phyloP scores from a whole-genome alignment of 2,797 vertebrate species.

The Cottoperca gobio region DNA sequence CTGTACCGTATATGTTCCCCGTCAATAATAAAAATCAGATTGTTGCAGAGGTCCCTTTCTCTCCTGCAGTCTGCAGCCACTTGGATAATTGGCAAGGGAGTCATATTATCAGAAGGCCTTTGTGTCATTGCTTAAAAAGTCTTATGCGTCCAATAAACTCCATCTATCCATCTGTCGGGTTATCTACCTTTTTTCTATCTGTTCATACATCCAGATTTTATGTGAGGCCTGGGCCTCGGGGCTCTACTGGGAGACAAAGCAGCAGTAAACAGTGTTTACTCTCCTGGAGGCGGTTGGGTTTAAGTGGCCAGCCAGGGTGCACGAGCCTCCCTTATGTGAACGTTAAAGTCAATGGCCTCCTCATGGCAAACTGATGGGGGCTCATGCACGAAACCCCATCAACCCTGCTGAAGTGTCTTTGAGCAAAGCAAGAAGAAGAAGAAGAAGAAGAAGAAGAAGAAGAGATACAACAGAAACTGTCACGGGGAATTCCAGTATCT shows the following conservation, averaged over 20 bases:
- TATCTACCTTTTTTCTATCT: constrained; percentile 15
- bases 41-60: background rate
- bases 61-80: background rate
- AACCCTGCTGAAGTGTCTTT: constrained; percentile 3
- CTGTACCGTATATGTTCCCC: background rate
- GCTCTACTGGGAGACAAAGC: constrained; percentile 34
- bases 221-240: constrained; percentile 19
- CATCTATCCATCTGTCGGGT: constrained; percentile 11
- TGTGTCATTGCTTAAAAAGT: constrained; percentile 18
- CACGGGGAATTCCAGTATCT: constrained; percentile 30
- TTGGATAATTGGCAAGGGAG: constrained; percentile 18
- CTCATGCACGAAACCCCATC: background rate
- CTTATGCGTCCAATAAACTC: constrained; percentile 1
- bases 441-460: too few relatives aligned
- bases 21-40: constrained; percentile 12
- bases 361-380: constrained; percentile 38
- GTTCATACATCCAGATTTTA: constrained; percentile 37
- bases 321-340: constrained; percentile 54
- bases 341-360: constrained; percentile 59
- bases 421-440: background rate
- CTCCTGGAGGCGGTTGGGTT: constrained; percentile 55
- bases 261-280: constrained; percentile 68
- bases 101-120: constrained; percentile 26
- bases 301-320: constrained; percentile 55
- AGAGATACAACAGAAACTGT: background rate